These are phyloP conservation scores for Diogma glabrata DNA, from an alignment of 2,888 invertebrate species.

Conservation along the genomic window DNA sequence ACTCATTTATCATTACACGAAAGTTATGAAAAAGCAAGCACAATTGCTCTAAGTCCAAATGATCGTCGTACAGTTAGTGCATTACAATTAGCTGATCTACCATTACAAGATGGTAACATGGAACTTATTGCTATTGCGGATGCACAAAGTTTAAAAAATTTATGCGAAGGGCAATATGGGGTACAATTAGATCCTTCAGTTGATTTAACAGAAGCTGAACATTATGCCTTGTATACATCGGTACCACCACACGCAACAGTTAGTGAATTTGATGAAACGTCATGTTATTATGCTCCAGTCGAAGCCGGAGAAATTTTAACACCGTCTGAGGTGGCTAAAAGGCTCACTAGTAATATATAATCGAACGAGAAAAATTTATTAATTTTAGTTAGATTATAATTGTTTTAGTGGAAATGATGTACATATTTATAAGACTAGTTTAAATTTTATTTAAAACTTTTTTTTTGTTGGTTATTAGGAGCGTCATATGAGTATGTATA, in stretches of 20 bases:
- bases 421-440: no score
- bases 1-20: conserved; percentile 38
- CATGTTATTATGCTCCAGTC: conserved; percentile 75
- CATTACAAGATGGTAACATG: conserved; percentile 39
- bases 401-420: no score
- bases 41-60: conserved; percentile 31
- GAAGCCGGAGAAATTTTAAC: conserved; percentile 61
- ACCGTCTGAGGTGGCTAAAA: conserved; percentile 34
- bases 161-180: conserved; percentile 36
- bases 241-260: conserved; percentile 76
- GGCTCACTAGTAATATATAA: conserved; percentile 21
- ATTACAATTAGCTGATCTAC: conserved; percentile 35
- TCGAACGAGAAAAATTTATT: conserved; percentile 9
- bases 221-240: conserved; percentile 76
- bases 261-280: conserved; percentile 80
- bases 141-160: conserved; percentile 34
- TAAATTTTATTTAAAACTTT: no score
- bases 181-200: conserved; percentile 40
- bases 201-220: conserved; percentile 76
- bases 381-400: conserved; percentile 15
- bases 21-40: conserved; percentile 36
- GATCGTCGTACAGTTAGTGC: conserved; percentile 37
- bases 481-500: no score
- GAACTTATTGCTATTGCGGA: conserved; percentile 45
- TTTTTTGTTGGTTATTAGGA: no score